phyloP scores from a whole-genome alignment of 2,888 invertebrate species.

The Patella ulyssiponensis region DNA sequence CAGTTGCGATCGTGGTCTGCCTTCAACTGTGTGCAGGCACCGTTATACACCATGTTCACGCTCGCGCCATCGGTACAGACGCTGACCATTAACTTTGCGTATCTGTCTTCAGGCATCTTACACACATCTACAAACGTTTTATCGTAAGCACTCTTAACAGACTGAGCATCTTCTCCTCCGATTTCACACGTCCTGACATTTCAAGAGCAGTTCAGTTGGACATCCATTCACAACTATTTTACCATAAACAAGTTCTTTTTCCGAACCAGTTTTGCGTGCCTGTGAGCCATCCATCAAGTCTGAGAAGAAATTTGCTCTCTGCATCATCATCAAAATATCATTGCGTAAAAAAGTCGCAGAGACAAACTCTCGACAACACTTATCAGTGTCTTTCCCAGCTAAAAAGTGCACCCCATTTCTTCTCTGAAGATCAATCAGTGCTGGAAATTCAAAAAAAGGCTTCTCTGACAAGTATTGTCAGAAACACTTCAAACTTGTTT shows the following conservation, averaged over 20 bases:
- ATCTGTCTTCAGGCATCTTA: conserved; percentile 13
- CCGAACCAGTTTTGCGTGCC: conserved; percentile 18
- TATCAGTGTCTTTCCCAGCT: conserved; percentile 18
- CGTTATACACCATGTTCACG: conserved; percentile 15
- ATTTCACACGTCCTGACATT: conserved; percentile 13
- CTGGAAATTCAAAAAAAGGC: neutral
- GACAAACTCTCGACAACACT: conserved; percentile 14
- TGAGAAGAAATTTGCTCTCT: conserved; percentile 13
- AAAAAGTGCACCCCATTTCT: conserved; percentile 17
- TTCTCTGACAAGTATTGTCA: neutral
- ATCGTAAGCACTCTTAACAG: conserved; percentile 14
- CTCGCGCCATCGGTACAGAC: conserved; percentile 14
- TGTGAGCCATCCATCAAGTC: conserved; percentile 21
- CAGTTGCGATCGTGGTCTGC: conserved; percentile 14
- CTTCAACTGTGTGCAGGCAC: conserved; percentile 17
- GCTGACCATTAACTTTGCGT: neutral
- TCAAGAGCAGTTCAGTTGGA: conserved; percentile 14
- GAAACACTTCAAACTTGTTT: too few relatives aligned
- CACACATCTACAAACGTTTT: conserved; percentile 1
- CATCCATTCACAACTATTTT: conserved; percentile 20
- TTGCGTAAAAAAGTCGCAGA: neutral
- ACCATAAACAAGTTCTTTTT: conserved; percentile 20
- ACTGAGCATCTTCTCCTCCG: conserved; percentile 11
- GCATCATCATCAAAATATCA: conserved; percentile 3
- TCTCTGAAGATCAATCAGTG: conserved; percentile 11